These are phyloP conservation scores for Euzophera pinguis DNA, from an alignment of 2,888 invertebrate genomes.

Conservation along the genomic window DNA sequence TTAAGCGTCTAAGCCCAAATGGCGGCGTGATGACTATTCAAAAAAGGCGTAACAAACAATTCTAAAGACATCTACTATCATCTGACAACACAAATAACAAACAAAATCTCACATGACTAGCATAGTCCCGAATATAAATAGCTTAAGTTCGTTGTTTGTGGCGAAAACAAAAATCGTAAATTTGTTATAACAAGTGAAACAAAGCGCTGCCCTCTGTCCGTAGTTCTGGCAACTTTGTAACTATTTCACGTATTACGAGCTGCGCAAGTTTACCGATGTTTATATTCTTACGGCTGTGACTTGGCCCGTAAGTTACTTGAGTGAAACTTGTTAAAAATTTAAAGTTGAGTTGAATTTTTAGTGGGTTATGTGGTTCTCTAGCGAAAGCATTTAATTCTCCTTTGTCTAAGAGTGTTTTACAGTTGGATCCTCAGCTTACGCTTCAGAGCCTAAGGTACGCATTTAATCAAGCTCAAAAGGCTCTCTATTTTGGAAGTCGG, in stretches of 20 bases:
- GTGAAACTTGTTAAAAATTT: not conserved
- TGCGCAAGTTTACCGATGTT: conserved; percentile 21
- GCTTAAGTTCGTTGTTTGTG: conserved; percentile 32
- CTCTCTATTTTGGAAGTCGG: too few species aligned
- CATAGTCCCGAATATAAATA: conserved; percentile 18
- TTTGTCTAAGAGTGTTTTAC: too few species aligned
- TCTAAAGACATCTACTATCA: too few species aligned
- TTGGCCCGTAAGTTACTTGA: not conserved
- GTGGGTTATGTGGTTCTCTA: too few species aligned
- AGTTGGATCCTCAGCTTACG: too few species aligned
- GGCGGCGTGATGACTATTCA: too few species aligned
- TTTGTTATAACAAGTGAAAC: conserved; percentile 30
- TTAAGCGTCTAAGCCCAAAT: too few species aligned
- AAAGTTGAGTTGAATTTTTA: too few species aligned
- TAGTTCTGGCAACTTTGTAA: conserved; percentile 30
- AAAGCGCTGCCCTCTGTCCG: conserved; percentile 9
- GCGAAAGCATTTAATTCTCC: too few species aligned
- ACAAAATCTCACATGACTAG: not conserved
- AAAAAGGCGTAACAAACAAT: too few species aligned
- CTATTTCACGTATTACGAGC: conserved; percentile 35
- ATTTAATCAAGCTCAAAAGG: too few species aligned
- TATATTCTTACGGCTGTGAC: conserved; percentile 8
- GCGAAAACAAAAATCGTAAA: conserved; percentile 38
- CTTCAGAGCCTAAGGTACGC: too few species aligned
- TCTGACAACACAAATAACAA: not conserved